Conservation (phyloP, 2,888 invertebrate species). For the Ectemnius lituratus region DNA sequence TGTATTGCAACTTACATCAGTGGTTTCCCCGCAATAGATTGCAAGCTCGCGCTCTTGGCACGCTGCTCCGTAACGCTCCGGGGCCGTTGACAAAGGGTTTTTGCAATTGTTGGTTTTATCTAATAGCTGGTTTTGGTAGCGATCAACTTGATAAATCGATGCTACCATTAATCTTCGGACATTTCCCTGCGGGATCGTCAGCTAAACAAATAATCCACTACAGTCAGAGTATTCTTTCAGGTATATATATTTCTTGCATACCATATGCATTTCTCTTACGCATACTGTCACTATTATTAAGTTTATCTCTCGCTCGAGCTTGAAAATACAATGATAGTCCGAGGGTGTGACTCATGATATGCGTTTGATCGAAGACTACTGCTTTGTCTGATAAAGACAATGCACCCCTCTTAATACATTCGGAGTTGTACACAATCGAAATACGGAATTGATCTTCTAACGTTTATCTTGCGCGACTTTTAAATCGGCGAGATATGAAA, state of each 20-base stretch:
- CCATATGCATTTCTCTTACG: too few relatives aligned
- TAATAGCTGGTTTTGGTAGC: conserved; percentile 78
- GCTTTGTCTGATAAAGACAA: conserved; percentile 1
- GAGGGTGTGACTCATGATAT: conserved; percentile 1
- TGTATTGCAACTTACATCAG: conserved; percentile 73
- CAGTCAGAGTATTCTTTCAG: conserved; percentile 72
- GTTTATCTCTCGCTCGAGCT: not conserved
- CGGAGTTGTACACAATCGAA: too few relatives aligned
- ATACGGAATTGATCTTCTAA: too few relatives aligned
- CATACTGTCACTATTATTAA: not conserved
- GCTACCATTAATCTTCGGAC: conserved; percentile 73
- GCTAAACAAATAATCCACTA: conserved; percentile 76
- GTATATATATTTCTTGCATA: conserved; percentile 55
- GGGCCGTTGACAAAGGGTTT: conserved; percentile 70
- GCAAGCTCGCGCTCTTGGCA: conserved; percentile 69
- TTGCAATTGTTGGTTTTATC: conserved; percentile 78
- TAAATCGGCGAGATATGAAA: too few relatives aligned
- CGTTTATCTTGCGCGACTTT: too few relatives aligned
- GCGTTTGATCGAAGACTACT: not conserved
- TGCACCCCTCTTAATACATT: not conserved
- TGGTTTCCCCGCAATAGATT: conserved; percentile 74
- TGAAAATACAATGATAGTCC: not conserved
- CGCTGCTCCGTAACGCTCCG: conserved; percentile 70
- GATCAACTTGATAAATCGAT: conserved; percentile 77
- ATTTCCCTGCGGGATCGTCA: conserved; percentile 77